phyloP scores from a whole-genome alignment of 2,888 invertebrate species.

The Galerucella calmariensis region DNA sequence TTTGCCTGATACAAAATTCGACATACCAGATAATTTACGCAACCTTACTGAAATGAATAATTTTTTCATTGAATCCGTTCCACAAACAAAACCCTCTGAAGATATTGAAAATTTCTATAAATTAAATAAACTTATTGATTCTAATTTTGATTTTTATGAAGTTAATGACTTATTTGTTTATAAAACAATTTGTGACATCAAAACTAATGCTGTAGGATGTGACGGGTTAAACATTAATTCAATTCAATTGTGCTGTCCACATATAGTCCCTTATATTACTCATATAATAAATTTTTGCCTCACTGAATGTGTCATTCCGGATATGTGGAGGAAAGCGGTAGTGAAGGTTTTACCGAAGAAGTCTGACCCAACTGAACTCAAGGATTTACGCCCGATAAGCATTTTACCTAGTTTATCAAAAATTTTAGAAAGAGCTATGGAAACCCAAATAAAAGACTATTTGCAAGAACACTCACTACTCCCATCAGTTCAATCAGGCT shows the following conservation, averaged over 20 bases:
- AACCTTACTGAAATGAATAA: not conserved
- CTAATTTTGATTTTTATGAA: constrained; percentile 15
- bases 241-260: constrained; percentile 12
- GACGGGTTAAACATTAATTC: constrained; percentile 13
- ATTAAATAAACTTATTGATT: constrained; percentile 1
- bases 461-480: too few species aligned
- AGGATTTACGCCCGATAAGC: too few species aligned
- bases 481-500: too few species aligned
- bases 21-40: not conserved
- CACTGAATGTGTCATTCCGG: too few species aligned
- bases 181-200: constrained; percentile 15
- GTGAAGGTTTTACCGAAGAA: too few species aligned
- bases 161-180: constrained; percentile 22
- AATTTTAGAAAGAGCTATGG: too few species aligned
- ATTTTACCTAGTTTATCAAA: too few species aligned
- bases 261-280: constrained; percentile 13
- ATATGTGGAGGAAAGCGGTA: too few species aligned
- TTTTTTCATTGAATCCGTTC: constrained; percentile 4
- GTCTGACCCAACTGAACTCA: too few species aligned
- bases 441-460: too few species aligned
- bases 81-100: constrained; percentile 10
- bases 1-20: not conserved
- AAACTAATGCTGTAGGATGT: constrained; percentile 18
- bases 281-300: constrained; percentile 20
- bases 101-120: constrained; percentile 11